Conservation (phyloP, 1,140 invertebrate genomes). For the Diachasma alloeum region DNA sequence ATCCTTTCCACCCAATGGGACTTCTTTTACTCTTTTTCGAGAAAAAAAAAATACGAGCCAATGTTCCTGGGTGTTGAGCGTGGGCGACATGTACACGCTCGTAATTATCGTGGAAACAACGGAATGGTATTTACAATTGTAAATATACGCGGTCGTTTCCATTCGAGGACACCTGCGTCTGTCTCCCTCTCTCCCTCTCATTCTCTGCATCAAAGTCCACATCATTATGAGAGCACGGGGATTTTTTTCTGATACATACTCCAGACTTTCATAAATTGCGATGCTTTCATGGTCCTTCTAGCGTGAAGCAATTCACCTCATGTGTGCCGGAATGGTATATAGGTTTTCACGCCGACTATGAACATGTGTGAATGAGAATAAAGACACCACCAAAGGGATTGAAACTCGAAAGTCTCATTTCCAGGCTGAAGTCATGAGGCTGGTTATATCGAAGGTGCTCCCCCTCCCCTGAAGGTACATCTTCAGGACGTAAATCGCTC, state of each 20-base stretch:
- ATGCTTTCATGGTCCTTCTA: not conserved
- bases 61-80: constrained; percentile 12
- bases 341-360: not conserved
- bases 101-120: constrained; percentile 31
- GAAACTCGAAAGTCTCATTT: constrained; percentile 28
- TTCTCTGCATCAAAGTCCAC: not conserved
- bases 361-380: constrained; percentile 1
- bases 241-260: not conserved
- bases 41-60: constrained; percentile 2
- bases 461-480: not conserved
- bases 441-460: not conserved
- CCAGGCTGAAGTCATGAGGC: not conserved
- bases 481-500: not conserved
- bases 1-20: not conserved
- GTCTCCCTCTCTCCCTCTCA: not conserved
- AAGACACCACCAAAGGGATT: constrained; percentile 7
- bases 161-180: not conserved
- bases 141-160: constrained; percentile 1
- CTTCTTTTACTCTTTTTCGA: not conserved
- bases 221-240: not conserved
- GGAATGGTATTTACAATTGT: constrained; percentile 24
- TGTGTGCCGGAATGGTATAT: not conserved
- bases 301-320: not conserved
- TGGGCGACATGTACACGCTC: constrained; percentile 27
- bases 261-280: not conserved